These are phyloP conservation scores for Tauraco erythrolophus DNA, from an alignment of 2,113 vertebrate species.

Conservation along the genomic window DNA sequence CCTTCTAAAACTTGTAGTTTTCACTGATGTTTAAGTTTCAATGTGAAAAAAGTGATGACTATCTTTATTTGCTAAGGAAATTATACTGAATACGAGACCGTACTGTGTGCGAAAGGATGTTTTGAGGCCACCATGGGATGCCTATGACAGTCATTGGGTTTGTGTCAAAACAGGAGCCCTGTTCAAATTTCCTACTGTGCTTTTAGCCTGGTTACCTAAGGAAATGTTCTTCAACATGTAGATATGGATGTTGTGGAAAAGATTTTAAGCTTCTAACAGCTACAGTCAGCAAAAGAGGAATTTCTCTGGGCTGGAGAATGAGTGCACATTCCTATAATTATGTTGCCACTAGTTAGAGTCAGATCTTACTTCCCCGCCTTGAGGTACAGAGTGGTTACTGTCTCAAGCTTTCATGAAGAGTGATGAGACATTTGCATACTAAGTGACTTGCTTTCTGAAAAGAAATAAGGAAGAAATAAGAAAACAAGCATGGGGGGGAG, in stretches of 20 bases:
- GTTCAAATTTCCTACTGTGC: background rate
- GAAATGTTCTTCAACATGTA: background rate
- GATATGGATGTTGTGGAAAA: background rate
- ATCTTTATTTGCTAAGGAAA: background rate
- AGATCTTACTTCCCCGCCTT: background rate
- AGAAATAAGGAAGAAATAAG: no score
- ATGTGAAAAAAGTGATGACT: background rate
- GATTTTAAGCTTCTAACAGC: background rate
- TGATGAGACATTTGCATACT: background rate
- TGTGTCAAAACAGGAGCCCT: background rate
- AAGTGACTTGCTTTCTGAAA: background rate
- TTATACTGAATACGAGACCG: no score
- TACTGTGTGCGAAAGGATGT: background rate
- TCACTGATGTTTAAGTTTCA: background rate
- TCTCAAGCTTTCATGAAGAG: background rate
- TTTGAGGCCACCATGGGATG: background rate
- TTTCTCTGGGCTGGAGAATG: background rate
- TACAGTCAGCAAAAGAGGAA: background rate
- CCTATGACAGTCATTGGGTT: background rate
- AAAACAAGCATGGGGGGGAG: background rate
- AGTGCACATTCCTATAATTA: background rate
- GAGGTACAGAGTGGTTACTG: background rate
- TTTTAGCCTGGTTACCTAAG: background rate
- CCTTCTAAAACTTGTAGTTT: background rate
- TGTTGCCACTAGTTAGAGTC: background rate